A percentile compares a stretch with the other conserved stretches of the same genome.
Conservation (phyloP, 2,113 vertebrate species). For the Ivindomyrus marchei region DNA sequence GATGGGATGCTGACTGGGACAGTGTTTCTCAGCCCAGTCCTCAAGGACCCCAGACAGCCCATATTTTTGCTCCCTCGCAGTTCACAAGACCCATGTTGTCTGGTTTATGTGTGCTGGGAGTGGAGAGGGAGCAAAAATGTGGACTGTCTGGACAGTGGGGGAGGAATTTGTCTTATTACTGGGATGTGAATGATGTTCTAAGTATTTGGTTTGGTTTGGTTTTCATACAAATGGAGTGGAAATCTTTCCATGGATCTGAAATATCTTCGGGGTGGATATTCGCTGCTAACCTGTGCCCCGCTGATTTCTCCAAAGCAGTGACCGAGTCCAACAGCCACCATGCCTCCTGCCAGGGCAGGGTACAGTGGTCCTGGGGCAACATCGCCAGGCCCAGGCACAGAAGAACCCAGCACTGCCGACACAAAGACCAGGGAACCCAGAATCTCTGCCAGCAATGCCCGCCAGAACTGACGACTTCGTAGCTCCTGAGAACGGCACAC, state of each 20-base stretch:
- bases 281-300: conserved; percentile 55
- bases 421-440: conserved; percentile 66
- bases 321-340: conserved; percentile 53
- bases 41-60: background rate
- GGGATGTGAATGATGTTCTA: background rate
- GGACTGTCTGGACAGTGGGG: background rate
- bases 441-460: conserved; percentile 56
- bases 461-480: conserved; percentile 63
- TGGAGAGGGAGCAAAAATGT: background rate
- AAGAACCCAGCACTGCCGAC: conserved; percentile 64
- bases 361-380: conserved; percentile 50
- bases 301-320: conserved; percentile 68
- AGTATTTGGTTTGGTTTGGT: background rate
- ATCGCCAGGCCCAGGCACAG: conserved; percentile 46
- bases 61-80: background rate
- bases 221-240: background rate
- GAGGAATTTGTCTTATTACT: background rate
- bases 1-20: background rate
- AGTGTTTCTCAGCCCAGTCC: background rate
- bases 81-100: background rate
- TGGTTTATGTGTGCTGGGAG: background rate
- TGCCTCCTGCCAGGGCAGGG: conserved; percentile 62
- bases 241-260: background rate
- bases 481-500: conserved; percentile 51
- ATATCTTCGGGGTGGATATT: background rate